Base-by-base conservation (phyloP, 2,888 invertebrate genomes). In the Asteroscopus sphinx region DNA sequence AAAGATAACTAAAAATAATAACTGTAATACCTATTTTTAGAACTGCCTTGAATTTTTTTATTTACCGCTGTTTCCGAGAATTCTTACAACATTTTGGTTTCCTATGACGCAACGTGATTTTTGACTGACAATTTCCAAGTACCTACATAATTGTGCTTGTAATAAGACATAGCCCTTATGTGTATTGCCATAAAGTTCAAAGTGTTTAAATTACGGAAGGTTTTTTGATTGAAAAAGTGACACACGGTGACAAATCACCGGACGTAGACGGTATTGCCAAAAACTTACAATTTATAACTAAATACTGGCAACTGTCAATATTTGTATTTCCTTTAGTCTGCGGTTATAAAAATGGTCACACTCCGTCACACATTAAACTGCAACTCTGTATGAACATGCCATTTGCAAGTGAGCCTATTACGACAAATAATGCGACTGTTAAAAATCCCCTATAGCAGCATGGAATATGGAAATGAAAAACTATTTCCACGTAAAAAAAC, bases 221-320 rank as follows among this genome's bases (percentile, higher is more conserved):
- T 26, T 11, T 11, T 12, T 45, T 45, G 15, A 28, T 26, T 9
- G 28, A 60, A 28, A 49, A 51, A 15, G 11, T 52, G 42, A 46
- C 40, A 46, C 39, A 0, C 17, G 35, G 13, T 72, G 69, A 73
- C 72, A 64, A 61, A 73, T 65, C 48, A 59, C 67, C 65, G 69
- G 72, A 69, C 36, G 57, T 54, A 7, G 30, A 12, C 13, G 44
- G 32, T 45, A 41, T 33, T 64, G 68, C 66, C 68, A 68, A 66
- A 47, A 45, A 36, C 7, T 21, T 30, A 12, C 25, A 36, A 16
- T 13, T 16, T 37, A 39, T 21, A 37, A 37, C 8, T 9, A 28
- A 28, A 28, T 9, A 28, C 11, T 28, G 35, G 21, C 9, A 13
- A 3, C n/a, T 6, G 21, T 28, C 39, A 13, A 25, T 25, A 25